Evolutionary conservation across 2,797 vertebrate genomes (phyloP).

Genomic region (Argyrosomus regius): DNA sequence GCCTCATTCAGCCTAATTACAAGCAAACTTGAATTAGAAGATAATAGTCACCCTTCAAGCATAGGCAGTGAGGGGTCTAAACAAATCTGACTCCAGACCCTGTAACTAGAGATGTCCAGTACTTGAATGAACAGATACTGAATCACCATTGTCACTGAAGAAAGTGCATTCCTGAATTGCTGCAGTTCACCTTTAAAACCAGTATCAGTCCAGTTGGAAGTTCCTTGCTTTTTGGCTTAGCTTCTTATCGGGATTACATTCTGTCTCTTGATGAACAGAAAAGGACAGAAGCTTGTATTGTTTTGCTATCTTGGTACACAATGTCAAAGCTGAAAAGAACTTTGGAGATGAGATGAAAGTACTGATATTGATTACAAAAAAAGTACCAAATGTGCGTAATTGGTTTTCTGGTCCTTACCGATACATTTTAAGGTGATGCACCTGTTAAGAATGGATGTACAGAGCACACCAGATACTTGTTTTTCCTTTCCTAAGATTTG

Average conservation of each 20-base stretch:
- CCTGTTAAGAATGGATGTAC: constrained; percentile 4
- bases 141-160: not conserved
- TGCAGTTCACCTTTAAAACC: not conserved
- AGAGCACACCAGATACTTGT: not conserved
- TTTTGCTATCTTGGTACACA: not conserved
- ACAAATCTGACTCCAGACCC: not conserved
- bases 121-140: no score
- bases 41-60: no score
- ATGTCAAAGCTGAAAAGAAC: constrained; percentile 5
- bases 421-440: not conserved
- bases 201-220: not conserved
- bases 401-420: not conserved
- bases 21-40: no score
- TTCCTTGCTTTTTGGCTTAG: not conserved
- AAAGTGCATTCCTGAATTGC: not conserved
- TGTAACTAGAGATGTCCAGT: not conserved
- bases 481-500: not conserved
- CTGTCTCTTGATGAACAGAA: not conserved
- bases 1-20: no score
- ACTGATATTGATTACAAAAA: not conserved
- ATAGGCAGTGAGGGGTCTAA: not conserved
- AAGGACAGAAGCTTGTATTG: not conserved
- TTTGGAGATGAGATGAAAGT: not conserved
- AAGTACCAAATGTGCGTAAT: constrained; percentile 1
- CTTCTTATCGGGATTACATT: not conserved